Conservation (phyloP, 1,140 invertebrate genomes). For the Apis florea region DNA sequence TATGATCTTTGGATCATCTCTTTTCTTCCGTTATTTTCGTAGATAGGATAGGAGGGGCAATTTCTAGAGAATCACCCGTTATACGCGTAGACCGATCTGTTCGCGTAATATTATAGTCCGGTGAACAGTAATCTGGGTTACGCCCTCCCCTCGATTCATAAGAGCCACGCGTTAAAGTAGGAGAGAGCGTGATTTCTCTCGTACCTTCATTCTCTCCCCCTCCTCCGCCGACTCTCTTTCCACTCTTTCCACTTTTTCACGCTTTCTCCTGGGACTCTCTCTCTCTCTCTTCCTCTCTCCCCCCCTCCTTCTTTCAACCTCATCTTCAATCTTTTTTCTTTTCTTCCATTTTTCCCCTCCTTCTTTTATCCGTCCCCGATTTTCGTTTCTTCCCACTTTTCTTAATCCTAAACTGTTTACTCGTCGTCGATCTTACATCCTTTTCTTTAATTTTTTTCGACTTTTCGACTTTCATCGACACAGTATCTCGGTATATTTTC, state of each 20-base stretch:
- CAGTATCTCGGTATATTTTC: too few species aligned
- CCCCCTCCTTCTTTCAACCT: slow-evolving; percentile 28
- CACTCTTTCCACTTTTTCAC: slow-evolving; percentile 15
- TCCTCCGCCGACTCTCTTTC: neutral
- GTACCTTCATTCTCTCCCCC: slow-evolving; percentile 33
- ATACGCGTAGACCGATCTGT: slow-evolving; percentile 61
- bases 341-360: too few species aligned
- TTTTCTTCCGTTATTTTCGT: too few species aligned
- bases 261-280: slow-evolving; percentile 24
- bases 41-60: too few species aligned
- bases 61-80: slow-evolving; percentile 60
- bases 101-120: slow-evolving; percentile 73
- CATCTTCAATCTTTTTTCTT: neutral
- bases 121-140: slow-evolving; percentile 69
- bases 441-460: neutral
- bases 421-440: too few species aligned
- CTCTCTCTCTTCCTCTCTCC: slow-evolving; percentile 14
- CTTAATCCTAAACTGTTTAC: too few species aligned
- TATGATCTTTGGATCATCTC: too few species aligned
- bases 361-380: neutral
- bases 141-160: slow-evolving; percentile 64
- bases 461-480: neutral
- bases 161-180: slow-evolving; percentile 55
- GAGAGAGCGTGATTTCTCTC: slow-evolving; percentile 58
- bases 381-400: neutral